A percentile compares a stretch with the other conserved stretches of the same genome.
Evolutionary conservation across 2,888 invertebrate species (phyloP).

Genomic region (Dryobota labecula): DNA sequence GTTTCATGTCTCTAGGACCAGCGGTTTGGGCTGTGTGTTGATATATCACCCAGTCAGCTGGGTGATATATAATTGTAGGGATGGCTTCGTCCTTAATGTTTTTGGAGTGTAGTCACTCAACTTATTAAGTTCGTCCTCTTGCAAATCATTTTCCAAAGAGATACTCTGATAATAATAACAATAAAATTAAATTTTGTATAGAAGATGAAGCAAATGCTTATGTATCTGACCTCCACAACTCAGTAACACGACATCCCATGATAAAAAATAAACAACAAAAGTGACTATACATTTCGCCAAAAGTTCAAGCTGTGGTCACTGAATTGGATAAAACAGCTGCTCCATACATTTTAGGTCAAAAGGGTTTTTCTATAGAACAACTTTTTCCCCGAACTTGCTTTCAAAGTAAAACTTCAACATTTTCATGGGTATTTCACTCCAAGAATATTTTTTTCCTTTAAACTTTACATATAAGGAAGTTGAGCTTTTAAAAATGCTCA

Average conservation of each 20-base stretch:
- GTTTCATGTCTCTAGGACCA: too few species aligned
- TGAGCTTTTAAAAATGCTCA: not conserved
- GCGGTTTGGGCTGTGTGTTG: too few species aligned
- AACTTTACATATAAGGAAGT: constrained; percentile 14
- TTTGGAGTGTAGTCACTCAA: too few species aligned
- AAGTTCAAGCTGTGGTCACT: constrained; percentile 4
- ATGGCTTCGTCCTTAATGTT: too few species aligned
- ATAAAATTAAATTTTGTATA: too few species aligned
- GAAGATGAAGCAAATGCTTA: too few species aligned
- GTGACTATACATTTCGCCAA: not conserved
- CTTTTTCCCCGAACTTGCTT: constrained; percentile 9
- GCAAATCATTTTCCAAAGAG: too few species aligned
- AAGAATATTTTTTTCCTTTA: constrained; percentile 3
- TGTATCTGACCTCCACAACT: not conserved
- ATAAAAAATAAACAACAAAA: constrained; percentile 5
- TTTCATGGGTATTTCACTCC: constrained; percentile 20
- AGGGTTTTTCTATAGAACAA: constrained; percentile 12
- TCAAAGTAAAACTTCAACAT: constrained; percentile 23
- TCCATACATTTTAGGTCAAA: constrained; percentile 13
- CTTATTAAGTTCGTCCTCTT: too few species aligned
- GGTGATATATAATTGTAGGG: too few species aligned
- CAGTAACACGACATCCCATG: not conserved
- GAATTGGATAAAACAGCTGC: constrained; percentile 17
- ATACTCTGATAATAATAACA: too few species aligned
- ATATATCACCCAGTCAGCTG: too few species aligned